A percentile compares a stretch with the other conserved stretches of the same genome.
These are phyloP conservation scores for Xyliphius kryptos DNA, from an alignment of 2,113 vertebrate genomes.

Conservation along the genomic window DNA sequence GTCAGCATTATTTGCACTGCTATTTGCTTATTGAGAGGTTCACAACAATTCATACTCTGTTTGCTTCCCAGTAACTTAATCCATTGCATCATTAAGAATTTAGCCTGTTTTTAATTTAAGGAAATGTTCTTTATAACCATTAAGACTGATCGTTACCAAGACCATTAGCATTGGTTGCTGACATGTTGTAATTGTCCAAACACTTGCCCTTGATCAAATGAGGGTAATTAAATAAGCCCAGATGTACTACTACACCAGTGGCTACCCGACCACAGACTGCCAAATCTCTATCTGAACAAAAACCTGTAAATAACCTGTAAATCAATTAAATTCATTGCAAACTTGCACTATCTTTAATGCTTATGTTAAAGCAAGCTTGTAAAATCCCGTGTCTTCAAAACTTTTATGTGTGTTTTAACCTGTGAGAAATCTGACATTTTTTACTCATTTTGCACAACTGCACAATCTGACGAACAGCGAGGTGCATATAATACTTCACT, in stretches of 20 bases:
- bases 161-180: background rate
- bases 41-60: background rate
- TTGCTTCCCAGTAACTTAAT: slow-evolving; percentile 12
- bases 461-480: no score
- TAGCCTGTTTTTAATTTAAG: slow-evolving; percentile 2
- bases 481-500: no score
- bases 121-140: slow-evolving; percentile 1
- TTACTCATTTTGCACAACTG: no score
- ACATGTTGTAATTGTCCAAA: background rate
- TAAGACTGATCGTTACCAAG: slow-evolving; percentile 6
- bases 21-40: background rate
- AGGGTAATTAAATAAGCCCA: background rate
- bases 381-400: no score
- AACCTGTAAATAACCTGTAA: no score
- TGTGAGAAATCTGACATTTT: no score
- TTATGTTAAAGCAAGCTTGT: no score
- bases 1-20: slow-evolving; percentile 21
- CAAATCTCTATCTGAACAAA: no score
- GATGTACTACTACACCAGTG: background rate
- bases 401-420: no score
- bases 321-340: no score
- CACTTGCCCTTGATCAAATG: background rate
- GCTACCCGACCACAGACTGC: no score
- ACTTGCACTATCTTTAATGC: no score
- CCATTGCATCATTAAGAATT: slow-evolving; percentile 4